Base-by-base conservation (phyloP, 2,113 vertebrate genomes). In the Camelus bactrianus region DNA sequence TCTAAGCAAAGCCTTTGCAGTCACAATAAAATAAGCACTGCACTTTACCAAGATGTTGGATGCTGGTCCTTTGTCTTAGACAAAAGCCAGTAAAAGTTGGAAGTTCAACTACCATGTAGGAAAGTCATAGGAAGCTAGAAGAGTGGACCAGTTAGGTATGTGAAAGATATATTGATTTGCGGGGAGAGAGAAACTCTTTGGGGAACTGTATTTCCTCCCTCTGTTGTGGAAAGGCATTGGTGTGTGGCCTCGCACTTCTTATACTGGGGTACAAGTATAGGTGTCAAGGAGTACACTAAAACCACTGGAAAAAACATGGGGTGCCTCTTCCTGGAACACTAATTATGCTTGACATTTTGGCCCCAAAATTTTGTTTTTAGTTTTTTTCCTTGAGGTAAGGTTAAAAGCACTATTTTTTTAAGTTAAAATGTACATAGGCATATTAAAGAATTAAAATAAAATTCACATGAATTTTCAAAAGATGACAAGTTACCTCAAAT, bases 331-430 rank as follows among this genome's bases (percentile, higher is more conserved):
- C 56, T 69, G 12, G 26, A 62, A 82, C 5, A 38, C 16, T 28
- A 69, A 79, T 65, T 72, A 19, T 65, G 77, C 20, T 20, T 76
- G 42, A 89, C 9, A 6, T 86, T 86, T 79, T 72, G 75, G n/a
- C 14, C 20, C 22, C 65, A 64, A 79, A 48, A 65, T 64, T 76
- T 62, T 83, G 5, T 42, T 88, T 73, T 76, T 48, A 93, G 8
- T 77, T 38, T 93, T 69, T 69, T 96, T 46, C 46, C n/a, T 70
- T 80, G 24, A 62, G 14, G 24, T 62, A 84, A 95, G 56, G 19
- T 82, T 91, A 30, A 77, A 75, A 86, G 1, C 17, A 79, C 79
- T 79, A 46, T 83, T 75, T 92, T 96, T 80, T 11, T 75, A 80
- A 60, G 72, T 84, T 93, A 76, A 89, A 70, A 86, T 26, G 38